phyloP scores from a whole-genome alignment of 2,888 invertebrate species.

The Caenorhabditis sp. region DNA sequence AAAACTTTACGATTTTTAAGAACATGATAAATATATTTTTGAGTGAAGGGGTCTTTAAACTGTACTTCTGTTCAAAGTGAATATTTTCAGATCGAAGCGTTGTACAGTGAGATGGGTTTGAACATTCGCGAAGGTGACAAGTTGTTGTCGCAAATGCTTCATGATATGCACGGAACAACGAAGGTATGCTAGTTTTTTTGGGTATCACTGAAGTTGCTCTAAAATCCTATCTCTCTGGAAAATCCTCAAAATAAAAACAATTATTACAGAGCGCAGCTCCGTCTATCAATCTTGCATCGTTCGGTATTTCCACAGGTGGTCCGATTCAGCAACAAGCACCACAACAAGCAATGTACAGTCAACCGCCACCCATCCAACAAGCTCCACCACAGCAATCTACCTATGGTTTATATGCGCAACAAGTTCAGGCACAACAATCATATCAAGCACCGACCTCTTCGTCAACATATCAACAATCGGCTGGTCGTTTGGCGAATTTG shows the following conservation, averaged over 20 bases:
- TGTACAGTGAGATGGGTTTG: slow-evolving; percentile 1
- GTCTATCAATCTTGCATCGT: background rate
- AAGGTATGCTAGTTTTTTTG: background rate
- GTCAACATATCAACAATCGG: background rate
- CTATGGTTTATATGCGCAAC: background rate
- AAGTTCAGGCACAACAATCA: background rate
- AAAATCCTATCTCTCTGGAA: background rate
- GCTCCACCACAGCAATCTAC: background rate
- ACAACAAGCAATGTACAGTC: background rate
- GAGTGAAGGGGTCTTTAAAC: no score
- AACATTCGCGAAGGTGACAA: background rate
- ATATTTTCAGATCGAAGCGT: background rate
- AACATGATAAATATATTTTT: no score
- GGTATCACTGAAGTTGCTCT: no score
- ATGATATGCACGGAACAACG: background rate
- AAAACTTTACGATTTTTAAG: no score
- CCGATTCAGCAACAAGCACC: background rate
- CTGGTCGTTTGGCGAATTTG: background rate
- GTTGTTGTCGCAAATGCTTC: background rate
- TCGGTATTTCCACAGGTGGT: background rate
- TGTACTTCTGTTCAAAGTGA: no score
- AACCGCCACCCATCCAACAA: background rate
- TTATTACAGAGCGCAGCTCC: background rate
- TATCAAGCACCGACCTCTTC: background rate
- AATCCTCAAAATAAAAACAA: background rate